Conservation (phyloP, 1,140 invertebrate genomes). For the Drosophila pallidifrons region DNA sequence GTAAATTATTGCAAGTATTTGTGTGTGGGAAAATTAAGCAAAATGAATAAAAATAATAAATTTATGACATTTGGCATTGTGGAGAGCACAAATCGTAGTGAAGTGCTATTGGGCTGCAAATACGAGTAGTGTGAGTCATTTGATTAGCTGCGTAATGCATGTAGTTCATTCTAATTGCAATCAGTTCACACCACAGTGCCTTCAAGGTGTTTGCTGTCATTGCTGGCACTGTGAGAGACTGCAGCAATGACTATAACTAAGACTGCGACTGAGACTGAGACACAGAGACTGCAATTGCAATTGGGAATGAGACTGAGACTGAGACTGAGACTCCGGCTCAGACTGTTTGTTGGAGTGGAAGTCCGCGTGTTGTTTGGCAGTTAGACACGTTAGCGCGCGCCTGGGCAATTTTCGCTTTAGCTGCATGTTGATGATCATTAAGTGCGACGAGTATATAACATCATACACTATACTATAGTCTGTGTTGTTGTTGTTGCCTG, state of each 20-base stretch:
- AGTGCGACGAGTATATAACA: constrained; percentile 22
- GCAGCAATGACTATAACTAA: constrained; percentile 2
- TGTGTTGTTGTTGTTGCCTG: too few species aligned
- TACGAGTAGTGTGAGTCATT: background rate
- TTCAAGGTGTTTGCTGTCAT: constrained; percentile 40
- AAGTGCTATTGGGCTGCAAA: background rate
- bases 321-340: background rate
- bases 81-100: too few species aligned
- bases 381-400: constrained; percentile 52
- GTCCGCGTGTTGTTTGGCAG: constrained; percentile 56
- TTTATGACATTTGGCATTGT: too few species aligned
- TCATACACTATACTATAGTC: too few species aligned
- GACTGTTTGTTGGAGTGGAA: constrained; percentile 9
- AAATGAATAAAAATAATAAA: too few species aligned
- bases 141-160: background rate
- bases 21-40: too few species aligned
- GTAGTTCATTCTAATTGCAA: background rate
- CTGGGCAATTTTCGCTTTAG: constrained; percentile 55
- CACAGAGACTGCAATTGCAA: background rate
- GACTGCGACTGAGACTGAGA: background rate
- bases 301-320: background rate
- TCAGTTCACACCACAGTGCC: constrained; percentile 38
- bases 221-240: constrained; percentile 19
- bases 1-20: too few species aligned
- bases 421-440: constrained; percentile 64